These are phyloP conservation scores for Bryconaethiops microstoma DNA, from an alignment of 2,797 vertebrate genomes.

Conservation along the genomic window DNA sequence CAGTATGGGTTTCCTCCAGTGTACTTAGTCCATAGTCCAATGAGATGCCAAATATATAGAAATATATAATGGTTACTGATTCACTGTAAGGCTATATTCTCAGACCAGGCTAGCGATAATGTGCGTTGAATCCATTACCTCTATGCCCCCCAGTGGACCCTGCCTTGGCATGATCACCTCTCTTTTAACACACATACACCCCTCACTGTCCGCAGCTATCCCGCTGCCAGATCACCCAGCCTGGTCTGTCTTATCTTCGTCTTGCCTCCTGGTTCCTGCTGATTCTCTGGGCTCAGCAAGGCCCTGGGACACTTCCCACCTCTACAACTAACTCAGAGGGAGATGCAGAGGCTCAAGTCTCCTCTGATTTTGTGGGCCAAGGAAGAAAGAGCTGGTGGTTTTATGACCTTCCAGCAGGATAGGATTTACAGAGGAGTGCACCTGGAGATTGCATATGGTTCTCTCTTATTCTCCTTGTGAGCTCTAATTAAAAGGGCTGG, in stretches of 20 bases:
- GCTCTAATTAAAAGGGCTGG: conserved; percentile 36
- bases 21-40: no score
- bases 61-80: no score
- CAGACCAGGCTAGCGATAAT: no score
- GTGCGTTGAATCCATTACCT: not conserved
- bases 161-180: conserved; percentile 11
- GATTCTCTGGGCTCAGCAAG: not conserved
- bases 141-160: not conserved
- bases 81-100: no score
- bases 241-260: not conserved
- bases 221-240: conserved; percentile 6
- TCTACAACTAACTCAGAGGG: conserved; percentile 20
- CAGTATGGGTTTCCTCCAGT: no score
- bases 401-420: conserved; percentile 47
- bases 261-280: not conserved
- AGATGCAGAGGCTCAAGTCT: conserved; percentile 26
- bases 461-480: conserved; percentile 48
- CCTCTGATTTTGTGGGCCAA: conserved; percentile 53
- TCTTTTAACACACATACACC: not conserved
- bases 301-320: conserved; percentile 14
- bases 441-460: conserved; percentile 62
- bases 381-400: conserved; percentile 50
- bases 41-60: no score
- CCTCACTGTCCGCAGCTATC: not conserved
- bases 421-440: conserved; percentile 58